Evolutionary conservation across 1,140 invertebrate genomes (phyloP).

Genomic region (Bemisia tabaci): DNA sequence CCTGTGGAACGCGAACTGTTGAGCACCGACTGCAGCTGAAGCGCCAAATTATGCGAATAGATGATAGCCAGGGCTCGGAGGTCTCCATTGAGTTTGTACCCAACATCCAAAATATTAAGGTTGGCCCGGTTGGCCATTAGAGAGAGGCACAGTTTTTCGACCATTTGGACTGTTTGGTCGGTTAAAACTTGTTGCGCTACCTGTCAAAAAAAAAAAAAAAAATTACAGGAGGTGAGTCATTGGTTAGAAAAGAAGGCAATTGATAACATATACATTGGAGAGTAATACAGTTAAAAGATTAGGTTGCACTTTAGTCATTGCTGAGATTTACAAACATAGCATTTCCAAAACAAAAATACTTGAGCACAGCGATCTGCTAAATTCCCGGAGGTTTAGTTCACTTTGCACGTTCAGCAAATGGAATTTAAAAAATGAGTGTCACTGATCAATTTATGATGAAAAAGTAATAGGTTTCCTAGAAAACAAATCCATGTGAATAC

Average conservation of each 20-base stretch:
- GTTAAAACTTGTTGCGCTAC: conserved; percentile 42
- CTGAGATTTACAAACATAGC: no score
- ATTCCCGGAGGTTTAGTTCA: no score
- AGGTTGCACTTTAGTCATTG: no score
- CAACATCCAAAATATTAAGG: conserved; percentile 34
- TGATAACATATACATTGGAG: no score
- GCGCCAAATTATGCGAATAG: conserved; percentile 3
- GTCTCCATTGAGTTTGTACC: conserved; percentile 39
- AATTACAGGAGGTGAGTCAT: neutral
- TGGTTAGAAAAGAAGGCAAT: neutral
- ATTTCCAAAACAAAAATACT: no score
- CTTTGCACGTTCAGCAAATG: no score
- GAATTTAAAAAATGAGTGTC: no score
- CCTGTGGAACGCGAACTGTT: neutral
- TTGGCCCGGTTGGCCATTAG: conserved; percentile 37
- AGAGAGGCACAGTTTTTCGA: conserved; percentile 39
- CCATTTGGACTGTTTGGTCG: conserved; percentile 41
- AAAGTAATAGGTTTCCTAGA: no score
- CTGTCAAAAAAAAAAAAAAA: conserved; percentile 22
- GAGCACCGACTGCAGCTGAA: neutral
- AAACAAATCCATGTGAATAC: no score
- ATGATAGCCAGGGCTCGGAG: conserved; percentile 38
- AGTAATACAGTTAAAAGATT: no score
- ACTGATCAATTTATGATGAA: no score
- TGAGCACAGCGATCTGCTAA: no score